Evolutionary conservation across 1,140 invertebrate genomes (phyloP), one percentile per base, ranked within the genome.

Genomic region (Druon quercuslanigerum): DNA sequence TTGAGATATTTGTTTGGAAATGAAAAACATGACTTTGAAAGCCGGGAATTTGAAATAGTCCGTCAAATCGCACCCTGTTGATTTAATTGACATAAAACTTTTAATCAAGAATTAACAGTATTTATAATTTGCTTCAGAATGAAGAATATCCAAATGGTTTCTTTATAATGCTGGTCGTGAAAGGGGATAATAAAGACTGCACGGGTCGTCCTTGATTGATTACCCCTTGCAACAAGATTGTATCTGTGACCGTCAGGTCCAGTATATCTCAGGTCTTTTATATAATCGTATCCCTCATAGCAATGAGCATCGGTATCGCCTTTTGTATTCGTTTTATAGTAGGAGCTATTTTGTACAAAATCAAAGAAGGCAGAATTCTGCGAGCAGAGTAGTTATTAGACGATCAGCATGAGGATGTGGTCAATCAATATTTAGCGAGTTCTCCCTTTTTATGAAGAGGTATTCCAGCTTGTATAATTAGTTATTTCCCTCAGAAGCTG

Each of bases 151-250:
- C 94, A 1, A 80, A 92, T 66, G 95, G 96, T 12, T 96, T 97
- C 88, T 97, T 95, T 89, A 92, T 97, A 57, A 95, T 97, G 1
- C 93, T 97, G 82, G 95, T 97, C 17, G 94, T 96, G 72, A 95
- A 96, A 90, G 93, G 94, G 0, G 94, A 95, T 72, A 95, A 97
- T 83, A 92, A 90, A 1, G 94, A 94, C 75, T 97, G 96, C 85
- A 91, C 91, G 54, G 93, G 92, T 19, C 79, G 85, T 12, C 83
- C 85, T 13, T 81, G 71, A 78, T 86, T 78, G 40, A 82, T 52
- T 13, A 82, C 71, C 11, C 78, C 82, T 56, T 88, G 92, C 2
- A 87, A 86, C 9, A 95, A 96, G 88, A 90, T 82, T 51, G 83
- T 95, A 20, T 90, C 84, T 12, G 88, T 95, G 77, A 84, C 79